Evolutionary conservation across 2,888 invertebrate genomes (phyloP).

Genomic region (Macaria liturata): DNA sequence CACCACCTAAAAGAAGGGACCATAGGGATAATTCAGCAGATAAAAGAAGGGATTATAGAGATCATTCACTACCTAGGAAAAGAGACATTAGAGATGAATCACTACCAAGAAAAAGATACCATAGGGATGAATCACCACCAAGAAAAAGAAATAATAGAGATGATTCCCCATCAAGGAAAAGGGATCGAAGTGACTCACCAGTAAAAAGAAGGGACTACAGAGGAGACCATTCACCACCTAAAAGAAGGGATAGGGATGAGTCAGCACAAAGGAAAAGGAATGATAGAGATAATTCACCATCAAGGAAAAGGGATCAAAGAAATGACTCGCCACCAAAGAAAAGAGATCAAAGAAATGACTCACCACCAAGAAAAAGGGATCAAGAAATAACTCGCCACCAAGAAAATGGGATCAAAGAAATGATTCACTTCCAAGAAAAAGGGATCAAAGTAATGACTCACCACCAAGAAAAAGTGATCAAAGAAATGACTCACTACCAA

Average conservation of each 20-base stretch:
- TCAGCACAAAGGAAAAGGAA: neutral
- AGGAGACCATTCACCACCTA: neutral
- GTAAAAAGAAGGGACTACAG: neutral
- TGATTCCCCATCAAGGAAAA: neutral
- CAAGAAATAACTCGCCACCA: constrained; percentile 1
- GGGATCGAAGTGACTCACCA: neutral
- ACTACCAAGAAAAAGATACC: neutral
- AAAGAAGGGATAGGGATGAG: neutral
- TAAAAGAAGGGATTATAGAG: neutral
- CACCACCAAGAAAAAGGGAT: constrained; percentile 1
- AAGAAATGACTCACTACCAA: neutral
- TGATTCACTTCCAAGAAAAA: neutral
- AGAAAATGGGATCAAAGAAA: neutral
- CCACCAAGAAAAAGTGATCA: constrained; percentile 5
- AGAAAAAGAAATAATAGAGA: neutral
- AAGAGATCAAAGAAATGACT: neutral
- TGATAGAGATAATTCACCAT: neutral
- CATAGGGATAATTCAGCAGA: neutral
- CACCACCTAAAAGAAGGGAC: neutral
- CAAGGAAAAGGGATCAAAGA: neutral
- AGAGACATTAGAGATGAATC: neutral
- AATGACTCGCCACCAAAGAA: constrained; percentile 3
- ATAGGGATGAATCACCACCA: neutral
- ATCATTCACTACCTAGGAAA: neutral
- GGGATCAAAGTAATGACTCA: constrained; percentile 3